These are phyloP conservation scores for Cuniculus paca DNA, from an alignment of 2,797 vertebrate genomes.

Conservation along the genomic window DNA sequence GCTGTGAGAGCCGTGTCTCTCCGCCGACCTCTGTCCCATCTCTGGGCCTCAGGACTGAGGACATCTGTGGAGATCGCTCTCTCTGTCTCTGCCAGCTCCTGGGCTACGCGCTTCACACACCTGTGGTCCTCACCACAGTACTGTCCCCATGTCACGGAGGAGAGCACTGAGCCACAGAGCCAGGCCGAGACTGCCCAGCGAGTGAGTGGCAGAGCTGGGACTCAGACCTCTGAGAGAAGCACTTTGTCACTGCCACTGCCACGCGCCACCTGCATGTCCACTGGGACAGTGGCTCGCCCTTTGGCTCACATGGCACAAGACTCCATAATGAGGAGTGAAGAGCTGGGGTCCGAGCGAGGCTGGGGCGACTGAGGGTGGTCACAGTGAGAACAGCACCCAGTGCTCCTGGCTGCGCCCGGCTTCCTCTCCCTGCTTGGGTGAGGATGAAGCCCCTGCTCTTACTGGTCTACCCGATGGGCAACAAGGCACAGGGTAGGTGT, in stretches of 20 bases:
- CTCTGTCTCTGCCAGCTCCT: neutral
- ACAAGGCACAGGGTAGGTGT: neutral
- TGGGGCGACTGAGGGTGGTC: neutral
- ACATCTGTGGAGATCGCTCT: too few relatives aligned
- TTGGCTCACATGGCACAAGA: neutral
- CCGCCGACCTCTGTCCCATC: fast-evolving
- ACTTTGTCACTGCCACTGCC: too few relatives aligned
- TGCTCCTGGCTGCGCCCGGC: too few relatives aligned
- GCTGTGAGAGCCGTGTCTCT: neutral
- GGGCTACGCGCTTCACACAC: neutral
- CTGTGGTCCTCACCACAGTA: fast-evolving
- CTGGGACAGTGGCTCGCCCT: fast-evolving
- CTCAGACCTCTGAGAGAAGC: neutral
- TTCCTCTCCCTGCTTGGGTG: neutral
- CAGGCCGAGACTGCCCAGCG: neutral
- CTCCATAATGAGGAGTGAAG: neutral
- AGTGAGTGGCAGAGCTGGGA: neutral
- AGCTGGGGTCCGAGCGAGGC: too few relatives aligned
- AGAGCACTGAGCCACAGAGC: neutral
- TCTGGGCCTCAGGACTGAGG: fast-evolving
- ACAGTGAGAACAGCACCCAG: neutral
- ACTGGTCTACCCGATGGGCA: neutral
- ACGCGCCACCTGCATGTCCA: neutral
- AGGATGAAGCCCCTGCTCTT: neutral
- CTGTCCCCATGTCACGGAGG: neutral